phyloP scores from a whole-genome alignment of 2,113 vertebrate genomes.

The Hydrolagus affinis region DNA sequence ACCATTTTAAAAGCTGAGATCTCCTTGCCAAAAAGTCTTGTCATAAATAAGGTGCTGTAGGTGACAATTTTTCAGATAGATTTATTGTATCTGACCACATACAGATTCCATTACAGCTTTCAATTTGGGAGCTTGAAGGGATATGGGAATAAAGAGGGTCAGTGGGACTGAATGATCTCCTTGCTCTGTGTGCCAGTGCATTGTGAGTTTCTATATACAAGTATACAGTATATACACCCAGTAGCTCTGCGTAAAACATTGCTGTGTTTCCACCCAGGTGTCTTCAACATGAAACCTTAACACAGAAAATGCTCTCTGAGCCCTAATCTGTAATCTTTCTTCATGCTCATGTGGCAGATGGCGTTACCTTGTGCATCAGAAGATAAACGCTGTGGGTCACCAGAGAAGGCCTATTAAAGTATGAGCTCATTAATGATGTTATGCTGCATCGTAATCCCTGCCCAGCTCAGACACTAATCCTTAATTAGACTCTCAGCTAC shows the following conservation, averaged over 20 bases:
- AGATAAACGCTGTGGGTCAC: neutral
- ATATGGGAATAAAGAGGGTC: too few species aligned
- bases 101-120: too few species aligned
- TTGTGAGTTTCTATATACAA: too few species aligned
- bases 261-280: neutral
- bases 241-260: neutral
- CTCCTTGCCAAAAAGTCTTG: too few species aligned
- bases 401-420: neutral
- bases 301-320: neutral
- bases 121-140: too few species aligned
- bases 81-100: too few species aligned
- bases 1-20: too few species aligned
- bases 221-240: too few species aligned
- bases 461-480: neutral
- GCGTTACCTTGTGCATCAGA: neutral
- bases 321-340: neutral
- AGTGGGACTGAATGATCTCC: too few species aligned
- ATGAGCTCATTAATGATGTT: neutral
- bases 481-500: slow-evolving; percentile 6
- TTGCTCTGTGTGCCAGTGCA: too few species aligned
- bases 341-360: neutral
- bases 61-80: too few species aligned
- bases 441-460: slow-evolving; percentile 1
- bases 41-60: too few species aligned
- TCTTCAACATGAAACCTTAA: neutral